phyloP scores from a whole-genome alignment of 2,797 vertebrate species.

The Psittacula derbiana region DNA sequence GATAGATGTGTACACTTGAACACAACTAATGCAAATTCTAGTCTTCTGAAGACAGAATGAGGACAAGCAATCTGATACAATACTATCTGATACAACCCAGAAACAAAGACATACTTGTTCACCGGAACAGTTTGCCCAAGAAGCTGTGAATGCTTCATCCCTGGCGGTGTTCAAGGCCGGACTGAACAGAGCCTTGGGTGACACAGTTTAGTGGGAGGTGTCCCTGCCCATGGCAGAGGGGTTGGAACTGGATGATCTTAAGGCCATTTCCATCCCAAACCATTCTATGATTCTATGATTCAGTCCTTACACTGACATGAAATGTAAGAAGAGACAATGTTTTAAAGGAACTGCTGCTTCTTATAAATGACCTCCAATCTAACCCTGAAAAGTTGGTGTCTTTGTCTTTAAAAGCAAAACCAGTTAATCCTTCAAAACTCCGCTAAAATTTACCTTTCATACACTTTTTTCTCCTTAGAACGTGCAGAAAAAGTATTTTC shows the following conservation, averaged over 20 bases:
- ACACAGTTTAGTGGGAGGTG: not conserved
- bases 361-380: not conserved
- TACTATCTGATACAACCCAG: not conserved
- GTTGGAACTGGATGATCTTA: not conserved
- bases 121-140: not conserved
- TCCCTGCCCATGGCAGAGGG: not conserved
- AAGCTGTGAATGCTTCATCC: not conserved
- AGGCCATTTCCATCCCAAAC: not conserved
- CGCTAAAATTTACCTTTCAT: not conserved
- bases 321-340: not conserved
- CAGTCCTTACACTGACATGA: not conserved
- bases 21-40: not conserved
- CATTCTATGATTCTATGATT: not conserved
- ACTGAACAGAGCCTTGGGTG: not conserved
- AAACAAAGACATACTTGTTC: not conserved
- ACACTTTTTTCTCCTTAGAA: not conserved
- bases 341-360: not conserved
- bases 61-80: not conserved
- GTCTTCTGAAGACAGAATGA: slow-evolving; percentile 29
- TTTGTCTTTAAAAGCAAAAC: not conserved
- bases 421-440: not conserved
- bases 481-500: not conserved
- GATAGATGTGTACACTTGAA: not conserved
- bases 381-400: not conserved
- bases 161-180: not conserved